Percentiles rank a stretch among this genome's conserved stretches.
Evolutionary conservation across 2,113 vertebrate genomes (phyloP).

Genomic region (Lichenostomus cassidix): DNA sequence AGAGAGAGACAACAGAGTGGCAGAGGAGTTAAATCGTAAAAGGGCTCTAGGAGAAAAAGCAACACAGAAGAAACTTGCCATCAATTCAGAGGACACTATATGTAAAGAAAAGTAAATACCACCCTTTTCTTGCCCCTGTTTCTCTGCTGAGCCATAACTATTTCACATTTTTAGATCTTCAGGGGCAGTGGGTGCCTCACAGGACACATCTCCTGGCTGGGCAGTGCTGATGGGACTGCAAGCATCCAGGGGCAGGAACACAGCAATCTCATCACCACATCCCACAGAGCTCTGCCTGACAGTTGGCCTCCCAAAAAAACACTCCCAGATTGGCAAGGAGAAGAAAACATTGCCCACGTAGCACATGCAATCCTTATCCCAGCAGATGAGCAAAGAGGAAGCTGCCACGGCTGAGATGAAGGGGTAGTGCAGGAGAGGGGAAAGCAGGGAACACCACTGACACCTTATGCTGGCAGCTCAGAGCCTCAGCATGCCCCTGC

Average conservation of each 20-base stretch:
- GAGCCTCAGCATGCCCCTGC: not conserved
- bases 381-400: not conserved
- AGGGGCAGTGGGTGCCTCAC: not conserved
- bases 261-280: not conserved
- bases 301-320: not conserved
- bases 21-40: constrained; percentile 16
- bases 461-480: not conserved
- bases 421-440: not conserved
- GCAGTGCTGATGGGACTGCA: not conserved
- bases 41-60: not conserved
- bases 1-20: not conserved
- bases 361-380: not conserved
- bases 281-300: not conserved
- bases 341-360: not conserved
- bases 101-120: not conserved
- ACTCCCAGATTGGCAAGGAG: not conserved
- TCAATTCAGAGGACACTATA: not conserved
- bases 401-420: not conserved
- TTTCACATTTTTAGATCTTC: not conserved
- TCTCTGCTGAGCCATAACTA: not conserved
- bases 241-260: not conserved
- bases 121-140: not conserved
- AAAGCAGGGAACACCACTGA: not conserved
- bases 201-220: not conserved
- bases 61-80: not conserved